Evolutionary conservation across 2,797 vertebrate genomes (phyloP), one percentile per base, ranked within the genome.

Genomic region (Petrocephalus schoutedeni): DNA sequence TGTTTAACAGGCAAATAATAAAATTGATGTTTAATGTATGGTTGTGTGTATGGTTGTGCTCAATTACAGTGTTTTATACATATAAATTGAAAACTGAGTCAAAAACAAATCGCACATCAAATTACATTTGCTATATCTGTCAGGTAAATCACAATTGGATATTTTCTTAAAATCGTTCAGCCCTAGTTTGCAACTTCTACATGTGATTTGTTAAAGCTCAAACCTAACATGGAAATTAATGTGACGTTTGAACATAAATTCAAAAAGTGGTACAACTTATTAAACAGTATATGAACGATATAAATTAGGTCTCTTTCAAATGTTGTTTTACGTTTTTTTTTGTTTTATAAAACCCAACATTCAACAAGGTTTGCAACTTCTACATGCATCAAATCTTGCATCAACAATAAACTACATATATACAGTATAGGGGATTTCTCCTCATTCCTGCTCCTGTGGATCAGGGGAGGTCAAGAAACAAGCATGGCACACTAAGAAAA

Each of bases 141-240:
- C 41, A 45, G 41, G 4, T 45, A 45, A 45, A 45, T 45, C 41
- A 4, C 41, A 45, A 45, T 2, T 45, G 3, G 41, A 45, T 45
- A 45, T 45, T 45, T 45, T 45, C 41, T 45, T 1, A 45, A 45
- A 45, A 45, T 45, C 41, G 41, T 45, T 45, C 41, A 45, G 41
- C 41, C 41, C 4, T 45, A 45, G 41, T 28, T 28, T 28, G 28
- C 28, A 28, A 28, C 28, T 6, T 77, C 16, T 77, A 41, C 71
- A 77, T 77, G 71, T 45, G 19, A 45, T 77, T 89, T 91, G 88
- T 88, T 90, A 90, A 89, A 88, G 87, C 74, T 59, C 85, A 56
- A 23, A 85, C n/a, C 45, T 45, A 16, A 61, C 21, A 5, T 21
- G 57, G 45, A 19, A 32, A 56, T 87, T 28, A 85, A 19, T 67